Evolutionary conservation across 2,888 invertebrate genomes (phyloP), one percentile per base, ranked within the genome.

Genomic region (Apamea crenata): DNA sequence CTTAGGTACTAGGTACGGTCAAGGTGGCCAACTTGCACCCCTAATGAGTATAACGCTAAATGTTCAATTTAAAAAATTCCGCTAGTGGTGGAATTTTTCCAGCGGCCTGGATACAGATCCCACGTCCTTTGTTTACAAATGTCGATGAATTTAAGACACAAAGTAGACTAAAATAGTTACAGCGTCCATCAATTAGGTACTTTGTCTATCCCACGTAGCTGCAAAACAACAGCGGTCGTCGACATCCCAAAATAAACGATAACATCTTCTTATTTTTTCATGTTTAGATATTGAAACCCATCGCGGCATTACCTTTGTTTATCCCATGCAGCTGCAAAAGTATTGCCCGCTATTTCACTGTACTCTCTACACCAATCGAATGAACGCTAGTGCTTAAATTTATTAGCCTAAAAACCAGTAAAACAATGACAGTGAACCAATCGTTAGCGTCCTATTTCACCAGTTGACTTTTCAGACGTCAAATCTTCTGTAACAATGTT

Each of bases 401-500:
- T 79, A 86, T 59, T 76, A 72, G 65, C 74, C 65, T n/a, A 32
- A 82, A 77, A 59, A 32, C 61, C n/a, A 65, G 70, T 74, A 74
- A 70, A 67, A 67, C 53, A 68, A 72, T 74, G 74, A 63, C 78
- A 77, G 68, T 67, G 65, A 79, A 83, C 77, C 74, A 87, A 87
- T 76, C 70, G 63, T 74, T 86, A 77, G 71, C 69, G n/a, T 84
- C 61, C 84, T 78, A 88, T 88, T 88, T 75, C 68, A 82, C 63
- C 14, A 81, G 70, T 78, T 79, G 74, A 87, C 70, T 71, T 67
- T 80, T 75, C 80, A 74, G 47, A 83, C 77, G 65, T 84, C 77
- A 82, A 85, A 89, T 86, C 74, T 83, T 80, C 83, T 72, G 68
- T 83, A 82, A 84, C 83, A 76, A 83, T 78, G 74, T 87, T 86